Evolutionary conservation across 2,797 vertebrate genomes (phyloP).

Genomic region (Gallinago nigripennis): DNA sequence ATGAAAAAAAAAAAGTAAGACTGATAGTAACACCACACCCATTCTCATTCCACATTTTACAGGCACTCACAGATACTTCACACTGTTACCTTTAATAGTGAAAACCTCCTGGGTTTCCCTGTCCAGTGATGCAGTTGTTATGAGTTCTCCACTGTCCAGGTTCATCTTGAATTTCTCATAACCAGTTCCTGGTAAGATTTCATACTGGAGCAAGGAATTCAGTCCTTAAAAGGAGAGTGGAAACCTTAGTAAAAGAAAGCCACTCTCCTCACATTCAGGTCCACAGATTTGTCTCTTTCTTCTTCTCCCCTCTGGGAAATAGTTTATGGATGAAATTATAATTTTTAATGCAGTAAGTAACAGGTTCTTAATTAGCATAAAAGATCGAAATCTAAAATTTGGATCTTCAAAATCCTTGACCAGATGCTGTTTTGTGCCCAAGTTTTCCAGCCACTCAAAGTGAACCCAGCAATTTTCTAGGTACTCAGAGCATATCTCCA

Average conservation of each 20-base stretch:
- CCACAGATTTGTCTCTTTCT: not conserved
- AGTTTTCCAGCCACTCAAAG: not conserved
- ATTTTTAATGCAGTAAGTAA: not conserved
- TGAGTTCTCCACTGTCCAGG: slow-evolving; percentile 82
- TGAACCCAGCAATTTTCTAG: not conserved
- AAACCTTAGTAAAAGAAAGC: not conserved
- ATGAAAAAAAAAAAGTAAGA: not conserved
- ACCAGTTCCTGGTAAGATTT: slow-evolving; percentile 83
- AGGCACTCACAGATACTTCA: not conserved
- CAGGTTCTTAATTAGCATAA: not conserved
- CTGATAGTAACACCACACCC: not conserved
- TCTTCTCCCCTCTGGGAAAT: not conserved
- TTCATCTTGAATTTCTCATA: slow-evolving; percentile 87
- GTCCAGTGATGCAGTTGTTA: slow-evolving; percentile 83
- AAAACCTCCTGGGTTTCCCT: slow-evolving; percentile 84
- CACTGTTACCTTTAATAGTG: slow-evolving; percentile 83
- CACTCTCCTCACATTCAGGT: not conserved
- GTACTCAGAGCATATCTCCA: not conserved
- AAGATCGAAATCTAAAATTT: not conserved
- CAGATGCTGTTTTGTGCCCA: not conserved
- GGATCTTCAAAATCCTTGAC: not conserved
- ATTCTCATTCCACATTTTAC: not conserved
- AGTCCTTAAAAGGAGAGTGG: slow-evolving; percentile 68
- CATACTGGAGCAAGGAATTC: slow-evolving; percentile 76
- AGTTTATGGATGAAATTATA: not conserved